These are phyloP conservation scores for Yasuhikotakia modesta DNA, from an alignment of 2,797 vertebrate genomes.

Conservation along the genomic window DNA sequence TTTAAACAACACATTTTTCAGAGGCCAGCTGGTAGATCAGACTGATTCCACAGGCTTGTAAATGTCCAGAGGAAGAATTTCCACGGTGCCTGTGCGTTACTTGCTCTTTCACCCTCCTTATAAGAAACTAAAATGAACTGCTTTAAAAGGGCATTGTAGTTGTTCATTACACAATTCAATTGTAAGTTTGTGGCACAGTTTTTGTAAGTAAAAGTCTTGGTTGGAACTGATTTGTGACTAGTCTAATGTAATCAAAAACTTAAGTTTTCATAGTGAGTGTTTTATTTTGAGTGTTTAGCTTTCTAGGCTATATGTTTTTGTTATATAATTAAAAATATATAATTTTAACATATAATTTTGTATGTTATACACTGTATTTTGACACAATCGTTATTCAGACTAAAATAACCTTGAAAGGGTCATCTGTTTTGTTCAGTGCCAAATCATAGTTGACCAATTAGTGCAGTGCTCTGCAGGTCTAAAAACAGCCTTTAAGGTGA, in stretches of 20 bases:
- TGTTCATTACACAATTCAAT: constrained; percentile 9
- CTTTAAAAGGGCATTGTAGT: constrained; percentile 34
- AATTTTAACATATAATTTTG: too few relatives aligned
- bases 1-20: constrained; percentile 74
- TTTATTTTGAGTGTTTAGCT: too few relatives aligned
- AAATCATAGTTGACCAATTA: background rate
- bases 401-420: background rate
- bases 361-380: background rate
- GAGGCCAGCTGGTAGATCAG: constrained; percentile 77
- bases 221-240: background rate
- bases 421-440: background rate
- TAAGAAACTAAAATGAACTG: constrained; percentile 22
- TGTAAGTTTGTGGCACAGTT: constrained; percentile 20
- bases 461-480: background rate
- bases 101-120: constrained; percentile 45
- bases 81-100: constrained; percentile 63
- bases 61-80: constrained; percentile 66
- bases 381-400: background rate
- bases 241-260: background rate
- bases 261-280: too few relatives aligned
- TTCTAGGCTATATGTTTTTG: too few relatives aligned
- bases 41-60: constrained; percentile 70
- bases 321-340: too few relatives aligned
- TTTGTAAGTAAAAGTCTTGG: constrained; percentile 24
- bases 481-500: constrained; percentile 3